These are phyloP conservation scores for Lissonota sp. DNA, from an alignment of 2,888 invertebrate genomes.

Conservation along the genomic window DNA sequence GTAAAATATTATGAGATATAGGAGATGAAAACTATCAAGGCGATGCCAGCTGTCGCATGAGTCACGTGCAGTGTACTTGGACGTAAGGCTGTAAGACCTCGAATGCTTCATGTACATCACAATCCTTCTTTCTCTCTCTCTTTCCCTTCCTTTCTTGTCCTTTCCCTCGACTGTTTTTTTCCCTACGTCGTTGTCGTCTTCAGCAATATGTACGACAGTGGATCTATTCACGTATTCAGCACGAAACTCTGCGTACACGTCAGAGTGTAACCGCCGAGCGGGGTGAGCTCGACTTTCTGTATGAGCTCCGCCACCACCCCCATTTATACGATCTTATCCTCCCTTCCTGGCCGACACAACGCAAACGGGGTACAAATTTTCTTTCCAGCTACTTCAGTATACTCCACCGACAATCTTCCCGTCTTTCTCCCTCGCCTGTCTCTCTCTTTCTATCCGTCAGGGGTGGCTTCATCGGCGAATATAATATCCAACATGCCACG, in stretches of 20 bases:
- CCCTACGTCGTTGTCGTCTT: slow-evolving; percentile 19
- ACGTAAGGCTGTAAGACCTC: slow-evolving; percentile 31
- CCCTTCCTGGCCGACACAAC: slow-evolving; percentile 72
- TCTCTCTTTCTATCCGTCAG: slow-evolving; percentile 44
- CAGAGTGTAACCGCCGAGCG: slow-evolving; percentile 44
- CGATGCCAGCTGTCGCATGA: slow-evolving; percentile 9
- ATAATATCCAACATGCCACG: slow-evolving; percentile 37
- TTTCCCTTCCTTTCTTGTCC: not conserved
- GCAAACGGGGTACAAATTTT: slow-evolving; percentile 59
- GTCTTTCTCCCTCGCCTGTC: slow-evolving; percentile 38
- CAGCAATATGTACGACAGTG: slow-evolving; percentile 41
- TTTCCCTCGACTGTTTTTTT: not conserved
- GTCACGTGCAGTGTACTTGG: slow-evolving; percentile 13
- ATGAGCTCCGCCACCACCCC: slow-evolving; percentile 60
- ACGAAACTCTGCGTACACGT: slow-evolving; percentile 49
- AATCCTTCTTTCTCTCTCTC: slow-evolving; percentile 11
- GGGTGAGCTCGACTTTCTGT: slow-evolving; percentile 23
- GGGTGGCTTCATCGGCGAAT: slow-evolving; percentile 23
- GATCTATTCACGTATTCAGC: slow-evolving; percentile 58
- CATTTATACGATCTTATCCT: slow-evolving; percentile 67
- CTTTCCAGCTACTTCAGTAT: slow-evolving; percentile 45
- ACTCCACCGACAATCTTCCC: slow-evolving; percentile 15
- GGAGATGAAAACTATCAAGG: slow-evolving; percentile 13
- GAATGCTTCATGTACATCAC: slow-evolving; percentile 20
- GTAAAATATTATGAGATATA: slow-evolving; percentile 12